phyloP scores from a whole-genome alignment of 2,888 invertebrate genomes.

The Erebia epiphron region DNA sequence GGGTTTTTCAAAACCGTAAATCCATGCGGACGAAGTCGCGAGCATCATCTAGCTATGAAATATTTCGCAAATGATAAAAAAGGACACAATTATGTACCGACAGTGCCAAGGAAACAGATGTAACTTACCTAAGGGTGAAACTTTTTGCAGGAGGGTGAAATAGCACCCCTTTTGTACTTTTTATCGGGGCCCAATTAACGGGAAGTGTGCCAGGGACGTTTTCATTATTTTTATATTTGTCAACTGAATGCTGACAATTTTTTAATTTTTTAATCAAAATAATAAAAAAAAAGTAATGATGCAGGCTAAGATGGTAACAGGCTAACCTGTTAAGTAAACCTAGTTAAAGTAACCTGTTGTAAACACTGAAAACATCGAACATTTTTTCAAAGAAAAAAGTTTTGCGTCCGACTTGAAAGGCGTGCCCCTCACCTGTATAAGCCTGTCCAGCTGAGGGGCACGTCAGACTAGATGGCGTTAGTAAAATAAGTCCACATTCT shows the following conservation, averaged over 20 bases:
- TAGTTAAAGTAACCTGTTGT: no score
- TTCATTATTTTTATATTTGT: conserved; percentile 18
- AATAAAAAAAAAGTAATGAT: neutral
- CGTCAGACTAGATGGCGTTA: no score
- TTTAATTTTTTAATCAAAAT: neutral
- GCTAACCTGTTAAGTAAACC: no score
- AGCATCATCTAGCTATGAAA: neutral
- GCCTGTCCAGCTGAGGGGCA: no score
- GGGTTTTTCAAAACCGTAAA: no score
- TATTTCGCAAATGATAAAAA: conserved; percentile 23
- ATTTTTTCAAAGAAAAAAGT: no score
- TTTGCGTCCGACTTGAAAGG: no score
- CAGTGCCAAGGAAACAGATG: conserved; percentile 42
- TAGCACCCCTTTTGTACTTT: conserved; percentile 72
- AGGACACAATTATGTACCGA: conserved; percentile 36
- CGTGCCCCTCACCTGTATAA: no score
- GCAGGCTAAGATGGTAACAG: neutral
- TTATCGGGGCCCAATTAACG: conserved; percentile 65
- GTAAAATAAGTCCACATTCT: no score
- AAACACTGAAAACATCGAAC: no score
- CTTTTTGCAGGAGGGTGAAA: conserved; percentile 71
- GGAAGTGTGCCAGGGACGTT: conserved; percentile 39
- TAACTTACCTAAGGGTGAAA: conserved; percentile 52
- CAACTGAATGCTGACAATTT: neutral
- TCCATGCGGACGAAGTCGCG: no score